phyloP scores from a whole-genome alignment of 2,888 invertebrate genomes.

The Dermolepida albohirtum region DNA sequence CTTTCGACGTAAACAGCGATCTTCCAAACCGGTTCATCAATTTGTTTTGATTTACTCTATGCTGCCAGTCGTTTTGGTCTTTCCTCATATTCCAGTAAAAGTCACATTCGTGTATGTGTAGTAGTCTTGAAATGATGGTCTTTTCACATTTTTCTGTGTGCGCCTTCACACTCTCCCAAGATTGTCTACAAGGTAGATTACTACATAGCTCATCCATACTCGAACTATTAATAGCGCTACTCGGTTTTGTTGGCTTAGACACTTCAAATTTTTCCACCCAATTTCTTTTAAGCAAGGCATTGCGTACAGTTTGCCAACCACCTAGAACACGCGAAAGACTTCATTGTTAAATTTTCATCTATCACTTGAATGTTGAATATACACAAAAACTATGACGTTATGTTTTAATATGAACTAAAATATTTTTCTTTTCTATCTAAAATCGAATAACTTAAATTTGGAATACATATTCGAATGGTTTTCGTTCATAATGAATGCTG shows the following conservation, averaged over 20 bases:
- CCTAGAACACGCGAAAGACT: slow-evolving; percentile 61
- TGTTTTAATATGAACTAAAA: no score
- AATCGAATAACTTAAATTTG: no score
- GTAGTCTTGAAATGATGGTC: slow-evolving; percentile 75
- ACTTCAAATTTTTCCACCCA: slow-evolving; percentile 78
- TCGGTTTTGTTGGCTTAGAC: slow-evolving; percentile 47
- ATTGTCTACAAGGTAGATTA: slow-evolving; percentile 62
- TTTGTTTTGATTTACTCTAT: slow-evolving; percentile 72
- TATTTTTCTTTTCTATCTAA: no score
- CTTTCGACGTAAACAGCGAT: slow-evolving; percentile 93
- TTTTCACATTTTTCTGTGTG: slow-evolving; percentile 75
- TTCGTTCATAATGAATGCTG: no score
- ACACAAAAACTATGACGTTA: no score
- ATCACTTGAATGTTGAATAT: no score
- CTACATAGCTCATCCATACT: slow-evolving; percentile 59
- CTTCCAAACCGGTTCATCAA: slow-evolving; percentile 85
- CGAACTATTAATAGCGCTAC: slow-evolving; percentile 35
- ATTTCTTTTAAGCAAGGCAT: slow-evolving; percentile 76
- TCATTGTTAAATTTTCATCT: background rate
- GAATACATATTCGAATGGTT: no score
- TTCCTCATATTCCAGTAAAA: slow-evolving; percentile 92
- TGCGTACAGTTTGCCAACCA: slow-evolving; percentile 77
- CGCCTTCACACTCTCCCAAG: slow-evolving; percentile 61
- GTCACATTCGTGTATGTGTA: slow-evolving; percentile 84
- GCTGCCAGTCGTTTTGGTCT: slow-evolving; percentile 82